Evolutionary conservation across 1,140 invertebrate genomes (phyloP).

Genomic region (Hycleus cichorii): DNA sequence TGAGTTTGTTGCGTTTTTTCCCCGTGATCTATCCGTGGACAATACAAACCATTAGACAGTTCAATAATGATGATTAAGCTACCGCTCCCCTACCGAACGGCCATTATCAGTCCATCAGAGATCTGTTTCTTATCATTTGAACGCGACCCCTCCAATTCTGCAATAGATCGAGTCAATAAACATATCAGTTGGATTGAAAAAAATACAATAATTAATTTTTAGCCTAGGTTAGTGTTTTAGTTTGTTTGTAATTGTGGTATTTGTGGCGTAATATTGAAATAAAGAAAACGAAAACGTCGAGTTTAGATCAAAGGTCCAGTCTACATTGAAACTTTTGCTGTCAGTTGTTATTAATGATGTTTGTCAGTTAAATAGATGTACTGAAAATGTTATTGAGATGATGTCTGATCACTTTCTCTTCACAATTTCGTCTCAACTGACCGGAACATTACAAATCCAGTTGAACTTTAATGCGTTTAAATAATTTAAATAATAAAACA

Average conservation of each 20-base stretch:
- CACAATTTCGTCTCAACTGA: too few species aligned
- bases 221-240: too few species aligned
- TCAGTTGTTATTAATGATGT: slow-evolving; percentile 27
- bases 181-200: not conserved
- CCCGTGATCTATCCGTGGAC: slow-evolving; percentile 38
- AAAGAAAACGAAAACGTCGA: not conserved
- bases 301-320: slow-evolving; percentile 13
- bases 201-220: too few species aligned
- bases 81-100: slow-evolving; percentile 25
- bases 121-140: slow-evolving; percentile 28
- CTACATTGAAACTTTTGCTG: slow-evolving; percentile 16
- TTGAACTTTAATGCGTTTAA: too few species aligned
- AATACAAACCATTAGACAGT: slow-evolving; percentile 39
- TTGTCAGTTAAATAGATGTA: slow-evolving; percentile 24
- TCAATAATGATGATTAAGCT: slow-evolving; percentile 41
- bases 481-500: too few species aligned
- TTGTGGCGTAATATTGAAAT: slow-evolving; percentile 3
- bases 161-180: slow-evolving; percentile 15
- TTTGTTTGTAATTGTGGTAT: not conserved
- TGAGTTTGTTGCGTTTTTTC: not conserved
- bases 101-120: slow-evolving; percentile 26
- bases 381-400: slow-evolving; percentile 16
- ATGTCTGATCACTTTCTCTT: slow-evolving; percentile 19
- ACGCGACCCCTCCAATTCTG: slow-evolving; percentile 17
- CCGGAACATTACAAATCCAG: too few species aligned